These are phyloP conservation scores for Chrysolina americana DNA, from an alignment of 2,888 invertebrate species.

Conservation along the genomic window DNA sequence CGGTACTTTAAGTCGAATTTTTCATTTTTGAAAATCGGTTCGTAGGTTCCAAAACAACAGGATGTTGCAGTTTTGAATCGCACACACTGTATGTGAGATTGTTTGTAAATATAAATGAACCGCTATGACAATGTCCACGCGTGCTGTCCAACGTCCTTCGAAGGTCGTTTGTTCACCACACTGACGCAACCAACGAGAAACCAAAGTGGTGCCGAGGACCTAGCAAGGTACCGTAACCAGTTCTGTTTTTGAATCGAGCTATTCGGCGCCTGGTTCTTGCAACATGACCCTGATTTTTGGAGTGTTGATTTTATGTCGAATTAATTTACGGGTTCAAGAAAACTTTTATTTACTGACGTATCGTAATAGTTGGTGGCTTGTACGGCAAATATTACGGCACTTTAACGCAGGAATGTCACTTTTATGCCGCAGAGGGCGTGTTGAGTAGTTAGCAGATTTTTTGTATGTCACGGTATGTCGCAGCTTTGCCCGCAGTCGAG, in stretches of 20 bases:
- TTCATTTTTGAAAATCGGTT: no score
- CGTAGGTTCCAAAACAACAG: no score
- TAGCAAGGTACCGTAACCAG: slow-evolving; percentile 9
- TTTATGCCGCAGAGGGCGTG: neutral
- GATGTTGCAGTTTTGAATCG: no score
- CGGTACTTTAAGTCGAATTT: no score
- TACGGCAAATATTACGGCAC: neutral
- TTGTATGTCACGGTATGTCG: neutral
- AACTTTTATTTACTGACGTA: neutral
- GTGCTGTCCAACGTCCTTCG: slow-evolving; percentile 28
- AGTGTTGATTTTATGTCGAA: slow-evolving; percentile 12
- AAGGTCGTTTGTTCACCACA: slow-evolving; percentile 36
- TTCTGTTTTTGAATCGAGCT: neutral
- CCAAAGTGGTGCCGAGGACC: slow-evolving; percentile 25
- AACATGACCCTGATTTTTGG: slow-evolving; percentile 49
- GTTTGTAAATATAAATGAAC: slow-evolving; percentile 24
- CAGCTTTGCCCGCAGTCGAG: no score
- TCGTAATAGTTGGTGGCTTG: neutral
- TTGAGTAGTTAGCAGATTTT: neutral
- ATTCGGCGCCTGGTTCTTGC: slow-evolving; percentile 43
- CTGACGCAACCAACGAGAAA: neutral
- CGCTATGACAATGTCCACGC: neutral
- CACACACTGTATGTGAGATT: no score
- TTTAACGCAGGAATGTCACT: neutral
- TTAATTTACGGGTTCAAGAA: slow-evolving; percentile 12